Percentiles rank a stretch among this genome's conserved stretches.
Conservation (phyloP, 2,888 invertebrate genomes). For the Miltochrista miniata region DNA sequence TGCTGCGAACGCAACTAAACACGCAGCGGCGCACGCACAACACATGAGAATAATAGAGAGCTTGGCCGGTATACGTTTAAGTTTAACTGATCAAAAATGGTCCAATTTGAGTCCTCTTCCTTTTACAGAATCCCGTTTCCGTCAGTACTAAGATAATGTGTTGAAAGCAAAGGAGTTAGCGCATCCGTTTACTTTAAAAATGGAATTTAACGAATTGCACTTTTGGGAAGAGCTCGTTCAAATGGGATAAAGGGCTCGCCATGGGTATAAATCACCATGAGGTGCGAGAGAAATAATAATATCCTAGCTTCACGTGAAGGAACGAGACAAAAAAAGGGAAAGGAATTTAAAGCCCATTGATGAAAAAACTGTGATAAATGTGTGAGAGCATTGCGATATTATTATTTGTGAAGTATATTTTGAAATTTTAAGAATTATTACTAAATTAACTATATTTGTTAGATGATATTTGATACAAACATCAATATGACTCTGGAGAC, state of each 20-base stretch:
- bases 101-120: constrained; percentile 63
- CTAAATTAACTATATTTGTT: too few species aligned
- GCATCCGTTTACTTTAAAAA: constrained; percentile 75
- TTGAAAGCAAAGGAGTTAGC: constrained; percentile 76
- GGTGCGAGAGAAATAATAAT: constrained; percentile 64
- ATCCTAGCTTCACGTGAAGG: constrained; percentile 40
- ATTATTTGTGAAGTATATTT: neutral
- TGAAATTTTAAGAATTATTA: too few species aligned
- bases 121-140: constrained; percentile 70
- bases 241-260: constrained; percentile 58
- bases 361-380: constrained; percentile 12
- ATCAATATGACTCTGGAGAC: too few species aligned
- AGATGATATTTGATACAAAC: too few species aligned
- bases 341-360: constrained; percentile 43
- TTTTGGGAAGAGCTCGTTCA: constrained; percentile 60
- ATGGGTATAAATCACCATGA: constrained; percentile 69
- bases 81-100: constrained; percentile 62
- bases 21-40: constrained; percentile 68
- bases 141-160: constrained; percentile 62
- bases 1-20: constrained; percentile 76
- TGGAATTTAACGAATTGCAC: constrained; percentile 68
- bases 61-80: constrained; percentile 54
- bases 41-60: constrained; percentile 66
- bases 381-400: constrained; percentile 17
- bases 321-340: constrained; percentile 61